These are phyloP conservation scores for Himantopus leucocephalus DNA, from an alignment of 2,113 vertebrate species.

Conservation along the genomic window DNA sequence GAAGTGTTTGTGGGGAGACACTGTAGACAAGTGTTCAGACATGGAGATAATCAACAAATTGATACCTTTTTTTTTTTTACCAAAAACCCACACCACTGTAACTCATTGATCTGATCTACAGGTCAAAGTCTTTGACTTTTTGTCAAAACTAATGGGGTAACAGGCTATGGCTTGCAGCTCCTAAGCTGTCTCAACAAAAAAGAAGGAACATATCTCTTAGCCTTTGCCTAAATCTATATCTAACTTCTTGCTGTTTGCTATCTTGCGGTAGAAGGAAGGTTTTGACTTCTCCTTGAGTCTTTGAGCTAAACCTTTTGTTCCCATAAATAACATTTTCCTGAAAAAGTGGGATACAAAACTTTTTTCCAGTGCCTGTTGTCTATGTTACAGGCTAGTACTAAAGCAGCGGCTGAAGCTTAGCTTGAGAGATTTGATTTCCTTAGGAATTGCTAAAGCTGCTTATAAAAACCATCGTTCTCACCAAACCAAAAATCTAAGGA, in stretches of 20 bases:
- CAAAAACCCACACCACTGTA: accelerated
- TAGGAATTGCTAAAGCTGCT: neutral
- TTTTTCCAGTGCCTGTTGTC: neutral
- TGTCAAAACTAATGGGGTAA: neutral
- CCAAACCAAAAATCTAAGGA: neutral
- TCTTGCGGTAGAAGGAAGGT: neutral
- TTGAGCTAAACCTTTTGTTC: neutral
- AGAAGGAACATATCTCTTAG: neutral
- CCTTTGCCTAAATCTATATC: neutral
- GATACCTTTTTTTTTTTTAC: neutral
- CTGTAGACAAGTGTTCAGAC: neutral
- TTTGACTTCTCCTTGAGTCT: neutral
- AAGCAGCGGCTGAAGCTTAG: neutral
- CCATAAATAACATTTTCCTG: neutral
- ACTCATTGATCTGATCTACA: neutral
- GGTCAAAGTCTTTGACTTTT: neutral
- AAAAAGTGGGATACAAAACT: neutral
- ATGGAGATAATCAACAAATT: neutral
- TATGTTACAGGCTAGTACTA: neutral
- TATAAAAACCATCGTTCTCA: neutral
- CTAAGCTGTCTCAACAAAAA: neutral
- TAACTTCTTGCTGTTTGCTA: neutral
- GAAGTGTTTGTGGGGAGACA: neutral
- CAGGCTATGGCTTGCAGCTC: neutral
- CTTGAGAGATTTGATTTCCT: neutral